Evolutionary conservation across 1,140 invertebrate species (phyloP), one percentile per base, ranked within the genome.

Genomic region (Drosophila guanche): DNA sequence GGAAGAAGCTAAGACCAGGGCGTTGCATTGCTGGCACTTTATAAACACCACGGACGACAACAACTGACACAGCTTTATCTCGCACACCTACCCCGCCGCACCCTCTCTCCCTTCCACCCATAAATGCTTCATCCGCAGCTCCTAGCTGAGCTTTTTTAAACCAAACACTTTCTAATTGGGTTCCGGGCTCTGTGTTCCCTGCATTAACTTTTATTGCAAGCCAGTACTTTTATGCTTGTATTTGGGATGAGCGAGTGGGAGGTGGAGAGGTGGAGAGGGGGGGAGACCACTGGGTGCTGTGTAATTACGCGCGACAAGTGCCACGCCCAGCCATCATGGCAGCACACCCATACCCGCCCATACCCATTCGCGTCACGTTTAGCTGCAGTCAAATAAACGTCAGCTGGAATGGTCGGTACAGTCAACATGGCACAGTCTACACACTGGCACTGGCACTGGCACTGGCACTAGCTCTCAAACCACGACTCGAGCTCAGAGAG

Each of bases 321-420:
- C 63, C 58, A 57, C 73, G 48, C 67, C 58, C 20, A 47, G 20
- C 25, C 42, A 25, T 23, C 12, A 8, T 40, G 27, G 4, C 5
- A 29, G 40, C 14, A 6, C 27, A 43, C 41, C 42, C 46, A 14
- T 20, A 20, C 16, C 37, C 25, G n/a, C 10, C 37, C 25, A 0
- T 8, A 25, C 46, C 29, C 45, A 62, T 72, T 57, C 61, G 53
- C 76, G 71, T 78, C 79, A 83, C 79, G 79, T 85, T 84, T 71
- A 79, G 79, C 76, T 83, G 80, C 79, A 83, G 79, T 83, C 79
- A 83, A 83, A 83, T 83, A 83, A 83, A 85, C 76, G 79, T 83
- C 79, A 83, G 65, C 66, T 71, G 80, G 69, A 70, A 76, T 56
- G n/a, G 66, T 68, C 52, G 63, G 42, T 45, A 68, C 66, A 37